Evolutionary conservation across 2,888 invertebrate species (phyloP), one percentile per base, ranked within the genome.

Genomic region (Dugesia japonica): DNA sequence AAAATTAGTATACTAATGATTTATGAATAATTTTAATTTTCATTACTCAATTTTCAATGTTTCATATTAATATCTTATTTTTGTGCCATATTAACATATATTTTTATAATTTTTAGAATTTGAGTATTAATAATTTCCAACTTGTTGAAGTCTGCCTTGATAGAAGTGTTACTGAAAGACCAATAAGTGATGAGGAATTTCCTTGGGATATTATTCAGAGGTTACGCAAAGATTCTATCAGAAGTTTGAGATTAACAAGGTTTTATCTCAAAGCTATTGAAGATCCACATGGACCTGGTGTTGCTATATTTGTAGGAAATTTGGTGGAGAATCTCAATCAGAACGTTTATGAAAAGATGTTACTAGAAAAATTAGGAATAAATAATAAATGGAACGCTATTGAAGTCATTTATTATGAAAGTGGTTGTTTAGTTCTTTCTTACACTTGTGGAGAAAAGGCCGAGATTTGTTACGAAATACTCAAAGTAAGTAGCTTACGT

Each of bases 341-440:
- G 87, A 88, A 94, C 82, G 93, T 92, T 87, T 99, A 99, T 85
- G 97, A 98, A 87, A 92, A 92, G 85, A 92, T 97, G 83, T 89
- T 99, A 79, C 89, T 91, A 80, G 94, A 95, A 85, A 90, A 93
- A 85, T 88, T 98, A 80, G 94, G 94, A 80, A 17, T 88, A 89
- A 94, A 92, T 82, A 92, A 93, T 86, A 92, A 91, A 86, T 98
- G 84, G 84, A 79, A 80, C 73, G 80, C 80, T 71, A 82, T 85
- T 81, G 97, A 97, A 82, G 97, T 97, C 80, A 98, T 98, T 83
- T 99, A 98, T 87, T 99, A 99, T 85, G 98, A 99, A 86, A 97
- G 98, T 86, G 98, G 98, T 80, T 94, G 95, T 79, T 90, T 99
- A 88, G 95, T 99, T 80, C 90, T 99, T 81, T 93, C 92, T 78